A percentile compares a stretch with the other conserved stretches of the same genome.
Conservation (phyloP, 2,797 vertebrate genomes). For the Bradypodion ventrale region DNA sequence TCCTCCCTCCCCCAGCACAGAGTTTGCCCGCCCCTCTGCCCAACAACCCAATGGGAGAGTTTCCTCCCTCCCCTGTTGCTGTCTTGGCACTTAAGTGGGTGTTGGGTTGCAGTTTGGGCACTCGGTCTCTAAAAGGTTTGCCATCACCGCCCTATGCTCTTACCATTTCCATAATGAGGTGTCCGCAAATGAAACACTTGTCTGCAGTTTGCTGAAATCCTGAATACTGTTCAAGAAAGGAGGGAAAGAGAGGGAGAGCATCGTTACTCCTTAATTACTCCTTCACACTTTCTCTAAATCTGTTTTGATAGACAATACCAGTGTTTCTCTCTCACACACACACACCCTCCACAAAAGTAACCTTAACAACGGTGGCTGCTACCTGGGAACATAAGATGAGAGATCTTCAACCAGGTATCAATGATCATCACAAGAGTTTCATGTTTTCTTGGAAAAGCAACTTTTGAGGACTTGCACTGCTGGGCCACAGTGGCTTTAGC, state of each 20-base stretch:
- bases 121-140: too few relatives aligned
- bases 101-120: too few relatives aligned
- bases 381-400: neutral
- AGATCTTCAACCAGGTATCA: neutral
- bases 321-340: too few relatives aligned
- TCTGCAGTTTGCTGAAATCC: conserved; percentile 99
- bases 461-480: too few relatives aligned
- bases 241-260: neutral
- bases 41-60: too few relatives aligned
- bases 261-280: neutral
- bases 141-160: conserved; percentile 67
- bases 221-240: conserved; percentile 86
- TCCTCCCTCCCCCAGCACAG: too few relatives aligned
- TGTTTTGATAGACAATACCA: too few relatives aligned
- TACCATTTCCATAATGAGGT: conserved; percentile 99
- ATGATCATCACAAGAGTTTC: neutral
- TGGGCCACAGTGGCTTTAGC: too few relatives aligned
- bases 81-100: too few relatives aligned
- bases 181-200: conserved; percentile 98
- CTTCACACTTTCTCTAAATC: too few relatives aligned
- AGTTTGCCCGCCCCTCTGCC: too few relatives aligned
- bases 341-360: neutral
- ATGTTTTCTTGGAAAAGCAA: neutral
- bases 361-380: neutral
- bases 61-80: too few relatives aligned